phyloP scores from a whole-genome alignment of 2,113 vertebrate species.

The Oxygymnocypris stewartii region DNA sequence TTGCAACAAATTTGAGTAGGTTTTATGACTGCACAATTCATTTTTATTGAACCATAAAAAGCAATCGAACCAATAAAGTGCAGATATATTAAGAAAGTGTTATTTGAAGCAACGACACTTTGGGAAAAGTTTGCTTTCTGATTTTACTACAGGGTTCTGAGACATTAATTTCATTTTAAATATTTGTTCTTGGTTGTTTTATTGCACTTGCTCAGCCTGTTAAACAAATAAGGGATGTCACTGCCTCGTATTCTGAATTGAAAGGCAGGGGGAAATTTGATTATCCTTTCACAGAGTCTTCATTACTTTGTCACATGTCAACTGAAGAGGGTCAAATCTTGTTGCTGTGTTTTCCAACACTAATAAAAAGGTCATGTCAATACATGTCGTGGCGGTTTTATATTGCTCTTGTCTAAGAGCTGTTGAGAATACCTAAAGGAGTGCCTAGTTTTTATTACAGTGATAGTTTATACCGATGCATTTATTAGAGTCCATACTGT shows the following conservation, averaged over 20 bases:
- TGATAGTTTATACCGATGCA: neutral
- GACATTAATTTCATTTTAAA: slow-evolving; percentile 7
- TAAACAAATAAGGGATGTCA: slow-evolving; percentile 17
- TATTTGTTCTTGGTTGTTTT: slow-evolving; percentile 26
- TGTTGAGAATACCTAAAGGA: neutral
- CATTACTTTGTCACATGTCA: slow-evolving; percentile 71
- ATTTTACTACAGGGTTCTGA: slow-evolving; percentile 10
- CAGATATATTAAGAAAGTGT: neutral
- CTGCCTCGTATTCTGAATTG: slow-evolving; percentile 4
- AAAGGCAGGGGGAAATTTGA: slow-evolving; percentile 58
- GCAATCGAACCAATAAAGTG: neutral
- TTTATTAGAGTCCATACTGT: neutral
- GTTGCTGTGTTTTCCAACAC: slow-evolving; percentile 59
- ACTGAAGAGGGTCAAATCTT: slow-evolving; percentile 61
- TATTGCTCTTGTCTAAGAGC: neutral
- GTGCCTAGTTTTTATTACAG: neutral
- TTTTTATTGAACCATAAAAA: slow-evolving; percentile 23
- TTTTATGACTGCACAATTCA: slow-evolving; percentile 8
- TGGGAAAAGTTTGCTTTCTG: neutral
- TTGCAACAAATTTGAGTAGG: neutral
- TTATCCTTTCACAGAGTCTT: slow-evolving; percentile 71
- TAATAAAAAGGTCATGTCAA: slow-evolving; percentile 69
- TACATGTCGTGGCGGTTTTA: slow-evolving; percentile 44
- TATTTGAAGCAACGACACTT: neutral
- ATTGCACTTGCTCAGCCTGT: neutral